phyloP scores from a whole-genome alignment of 2,797 vertebrate genomes.

The Lemur catta region DNA sequence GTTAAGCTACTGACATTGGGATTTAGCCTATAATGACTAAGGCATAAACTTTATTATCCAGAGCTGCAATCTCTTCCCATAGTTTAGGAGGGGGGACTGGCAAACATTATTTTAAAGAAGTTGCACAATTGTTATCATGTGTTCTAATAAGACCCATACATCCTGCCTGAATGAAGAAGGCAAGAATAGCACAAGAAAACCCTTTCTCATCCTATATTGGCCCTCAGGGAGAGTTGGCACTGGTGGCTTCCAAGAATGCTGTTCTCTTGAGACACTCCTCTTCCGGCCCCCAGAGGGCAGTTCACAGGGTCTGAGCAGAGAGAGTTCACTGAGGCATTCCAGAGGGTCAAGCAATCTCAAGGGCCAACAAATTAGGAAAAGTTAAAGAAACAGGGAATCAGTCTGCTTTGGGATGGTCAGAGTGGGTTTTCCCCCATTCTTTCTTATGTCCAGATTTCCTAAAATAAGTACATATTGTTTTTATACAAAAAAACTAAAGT shows the following conservation, averaged over 20 bases:
- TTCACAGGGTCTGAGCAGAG: neutral
- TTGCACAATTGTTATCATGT: neutral
- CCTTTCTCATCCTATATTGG: neutral
- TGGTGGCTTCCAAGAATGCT: neutral
- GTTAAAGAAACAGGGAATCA: neutral
- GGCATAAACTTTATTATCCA: neutral
- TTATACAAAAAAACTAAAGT: neutral
- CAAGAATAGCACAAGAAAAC: slow-evolving; percentile 36
- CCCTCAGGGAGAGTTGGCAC: neutral
- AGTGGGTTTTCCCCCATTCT: neutral
- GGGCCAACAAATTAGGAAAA: neutral
- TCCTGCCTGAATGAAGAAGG: neutral
- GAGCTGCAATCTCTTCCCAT: neutral
- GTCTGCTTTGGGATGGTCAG: neutral
- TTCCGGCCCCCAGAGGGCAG: neutral
- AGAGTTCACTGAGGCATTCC: neutral
- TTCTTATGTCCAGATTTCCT: neutral
- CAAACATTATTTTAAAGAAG: slow-evolving; percentile 41
- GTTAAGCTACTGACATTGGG: neutral
- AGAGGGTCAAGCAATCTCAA: neutral
- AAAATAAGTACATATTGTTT: neutral
- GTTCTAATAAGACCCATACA: neutral
- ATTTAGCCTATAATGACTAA: neutral
- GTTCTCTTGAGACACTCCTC: neutral
- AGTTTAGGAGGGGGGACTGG: neutral